These are phyloP conservation scores for Hipposideros armiger DNA, from an alignment of 2,113 vertebrate genomes.

Conservation along the genomic window DNA sequence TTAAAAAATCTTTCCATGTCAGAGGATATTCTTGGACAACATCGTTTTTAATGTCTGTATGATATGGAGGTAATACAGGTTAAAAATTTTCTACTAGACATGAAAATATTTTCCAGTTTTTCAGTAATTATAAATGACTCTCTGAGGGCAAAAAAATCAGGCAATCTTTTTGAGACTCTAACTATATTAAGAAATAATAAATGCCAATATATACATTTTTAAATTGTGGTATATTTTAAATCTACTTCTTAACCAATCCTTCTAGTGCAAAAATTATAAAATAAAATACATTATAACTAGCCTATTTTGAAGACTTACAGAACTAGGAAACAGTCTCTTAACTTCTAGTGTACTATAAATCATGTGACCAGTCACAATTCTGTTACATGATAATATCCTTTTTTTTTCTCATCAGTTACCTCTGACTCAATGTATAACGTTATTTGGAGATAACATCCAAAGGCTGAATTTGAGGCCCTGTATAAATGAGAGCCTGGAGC, in stretches of 20 bases:
- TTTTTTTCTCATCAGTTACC: not conserved
- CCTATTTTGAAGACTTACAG: not conserved
- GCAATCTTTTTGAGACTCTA: not conserved
- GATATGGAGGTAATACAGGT: not conserved
- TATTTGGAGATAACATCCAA: not conserved
- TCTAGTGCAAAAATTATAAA: not conserved
- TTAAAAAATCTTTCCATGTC: not conserved
- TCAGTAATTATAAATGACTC: conserved; percentile 36
- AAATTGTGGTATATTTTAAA: conserved; percentile 4
- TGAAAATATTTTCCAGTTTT: not conserved
- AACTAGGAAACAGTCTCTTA: not conserved
- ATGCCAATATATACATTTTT: not conserved
- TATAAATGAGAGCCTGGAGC: not conserved
- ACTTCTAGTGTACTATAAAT: not conserved
- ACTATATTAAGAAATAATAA: not conserved
- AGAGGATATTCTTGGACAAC: not conserved
- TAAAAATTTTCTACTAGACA: not conserved
- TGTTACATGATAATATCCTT: not conserved
- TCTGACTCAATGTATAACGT: not conserved
- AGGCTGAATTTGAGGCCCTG: not conserved
- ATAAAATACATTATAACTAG: not conserved
- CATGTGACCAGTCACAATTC: not conserved
- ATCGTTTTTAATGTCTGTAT: not conserved
- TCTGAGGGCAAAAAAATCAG: not conserved
- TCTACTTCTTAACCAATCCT: not conserved